Evolutionary conservation across 1,140 invertebrate species (phyloP).

Genomic region (Papilio polyxenes): DNA sequence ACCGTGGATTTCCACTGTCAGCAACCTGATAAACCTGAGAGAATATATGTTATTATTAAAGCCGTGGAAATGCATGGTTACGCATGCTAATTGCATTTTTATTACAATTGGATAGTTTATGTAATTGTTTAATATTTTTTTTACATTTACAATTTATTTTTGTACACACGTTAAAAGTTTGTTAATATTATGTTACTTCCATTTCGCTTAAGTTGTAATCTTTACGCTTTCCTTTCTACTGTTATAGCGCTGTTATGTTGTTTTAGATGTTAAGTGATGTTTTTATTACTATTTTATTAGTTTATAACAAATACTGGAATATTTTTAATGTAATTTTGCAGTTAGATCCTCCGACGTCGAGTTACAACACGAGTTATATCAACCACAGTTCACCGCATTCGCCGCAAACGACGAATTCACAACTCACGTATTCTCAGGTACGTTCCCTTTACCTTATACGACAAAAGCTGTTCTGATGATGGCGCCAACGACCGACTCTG

Average conservation of each 20-base stretch:
- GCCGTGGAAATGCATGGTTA: background rate
- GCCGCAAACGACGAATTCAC: constrained; percentile 70
- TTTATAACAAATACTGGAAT: constrained; percentile 36
- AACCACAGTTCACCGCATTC: constrained; percentile 75
- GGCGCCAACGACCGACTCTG: background rate
- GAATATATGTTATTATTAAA: background rate
- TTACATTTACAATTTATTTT: background rate
- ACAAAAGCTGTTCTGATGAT: background rate
- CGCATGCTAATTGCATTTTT: constrained; percentile 22
- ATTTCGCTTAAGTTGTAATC: constrained; percentile 5
- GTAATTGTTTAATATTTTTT: too few relatives aligned
- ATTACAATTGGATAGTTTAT: background rate
- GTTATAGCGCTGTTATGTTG: background rate
- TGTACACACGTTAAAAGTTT: constrained; percentile 10
- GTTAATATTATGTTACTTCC: constrained; percentile 19
- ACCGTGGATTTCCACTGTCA: background rate
- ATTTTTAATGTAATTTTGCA: constrained; percentile 46
- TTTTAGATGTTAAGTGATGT: constrained; percentile 32
- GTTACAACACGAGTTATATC: constrained; percentile 71
- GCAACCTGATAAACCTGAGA: background rate
- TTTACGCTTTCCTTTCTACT: background rate
- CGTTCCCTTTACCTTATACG: constrained; percentile 31
- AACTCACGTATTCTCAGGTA: constrained; percentile 73
- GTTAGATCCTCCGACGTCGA: constrained; percentile 71
- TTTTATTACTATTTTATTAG: constrained; percentile 44